Base-by-base conservation (phyloP, 2,888 invertebrate genomes). In the Rhingia rostrata region DNA sequence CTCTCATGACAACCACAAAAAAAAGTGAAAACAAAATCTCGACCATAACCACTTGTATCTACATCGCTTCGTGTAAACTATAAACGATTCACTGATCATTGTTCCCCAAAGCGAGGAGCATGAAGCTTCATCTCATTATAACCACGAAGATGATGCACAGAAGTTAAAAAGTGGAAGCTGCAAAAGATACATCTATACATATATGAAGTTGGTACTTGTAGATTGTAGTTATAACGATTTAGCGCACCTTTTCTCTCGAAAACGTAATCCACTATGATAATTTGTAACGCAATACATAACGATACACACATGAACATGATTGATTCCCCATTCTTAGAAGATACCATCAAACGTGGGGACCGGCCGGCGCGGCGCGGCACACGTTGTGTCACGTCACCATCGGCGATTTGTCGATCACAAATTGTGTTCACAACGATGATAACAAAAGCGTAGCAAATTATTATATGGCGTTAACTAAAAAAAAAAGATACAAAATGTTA, bases 391-490 rank as follows among this genome's bases (percentile, higher is more conserved):
- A 56, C 67, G 78, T 73, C 67, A 79, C 83, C 72, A 67, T 45
- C 22, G 77, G 78, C 78, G 41, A 73, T 73, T 66, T 66, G 54
- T 66, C 77, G 77, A 82, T 83, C 82, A 60, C 67, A 61, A 49
- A 66, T 12, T 56, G 39, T 78, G 33, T 54, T 63, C 45, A 58
- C 73, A 73, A 78, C 73, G 60, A 72, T 73, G 56, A 73, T 67
- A 69, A 69, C 61, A 73, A 83, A 69, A 79, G 73, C 83, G 73
- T 69, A 53, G 67, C 83, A 73, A 83, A 83, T 83, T 83, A 70
- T 64, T 6, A 41, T 51, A 78, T 67, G 61, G 82, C 66, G 64
- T 70, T 60, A 60, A 60, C 56, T 75, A 70, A 41, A 7, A n/a
- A 73, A 45, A 45, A 60, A 41, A 54, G 60, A 60, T 35, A 60